Percentiles rank a stretch among this genome's conserved stretches.
These are phyloP conservation scores for Patella caerulea DNA, from an alignment of 2,888 invertebrate genomes.

Conservation along the genomic window DNA sequence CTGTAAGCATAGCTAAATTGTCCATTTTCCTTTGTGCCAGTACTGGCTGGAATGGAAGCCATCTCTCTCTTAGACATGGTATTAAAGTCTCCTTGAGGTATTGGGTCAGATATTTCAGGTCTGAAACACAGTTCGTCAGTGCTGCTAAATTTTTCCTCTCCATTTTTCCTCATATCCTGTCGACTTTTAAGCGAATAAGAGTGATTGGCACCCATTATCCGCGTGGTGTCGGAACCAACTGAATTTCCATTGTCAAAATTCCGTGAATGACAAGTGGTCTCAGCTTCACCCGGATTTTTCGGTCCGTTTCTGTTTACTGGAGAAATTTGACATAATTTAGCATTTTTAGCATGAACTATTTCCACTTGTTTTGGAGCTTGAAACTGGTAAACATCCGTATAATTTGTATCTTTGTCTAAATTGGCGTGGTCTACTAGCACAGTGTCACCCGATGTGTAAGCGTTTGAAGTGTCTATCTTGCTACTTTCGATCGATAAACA, in stretches of 20 bases:
- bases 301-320: not conserved
- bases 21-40: conserved; percentile 8
- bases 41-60: not conserved
- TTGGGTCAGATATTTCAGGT: conserved; percentile 1
- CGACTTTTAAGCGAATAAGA: conserved; percentile 6
- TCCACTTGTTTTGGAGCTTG: conserved; percentile 5
- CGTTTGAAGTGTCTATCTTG: not conserved
- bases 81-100: not conserved
- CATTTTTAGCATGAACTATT: not conserved
- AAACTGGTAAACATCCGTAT: conserved; percentile 7
- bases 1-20: not conserved
- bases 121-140: not conserved
- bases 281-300: not conserved
- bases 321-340: conserved; percentile 7
- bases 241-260: not conserved
- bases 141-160: conserved; percentile 4
- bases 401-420: not conserved
- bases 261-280: not conserved
- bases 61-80: not conserved
- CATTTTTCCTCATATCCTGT: conserved; percentile 6
- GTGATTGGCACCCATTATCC: conserved; percentile 10
- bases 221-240: not conserved
- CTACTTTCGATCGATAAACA: not conserved
- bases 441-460: not conserved
- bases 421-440: not conserved